Evolutionary conservation across 2,113 vertebrate species (phyloP).

Genomic region (Ptilorrhoa leucosticta): DNA sequence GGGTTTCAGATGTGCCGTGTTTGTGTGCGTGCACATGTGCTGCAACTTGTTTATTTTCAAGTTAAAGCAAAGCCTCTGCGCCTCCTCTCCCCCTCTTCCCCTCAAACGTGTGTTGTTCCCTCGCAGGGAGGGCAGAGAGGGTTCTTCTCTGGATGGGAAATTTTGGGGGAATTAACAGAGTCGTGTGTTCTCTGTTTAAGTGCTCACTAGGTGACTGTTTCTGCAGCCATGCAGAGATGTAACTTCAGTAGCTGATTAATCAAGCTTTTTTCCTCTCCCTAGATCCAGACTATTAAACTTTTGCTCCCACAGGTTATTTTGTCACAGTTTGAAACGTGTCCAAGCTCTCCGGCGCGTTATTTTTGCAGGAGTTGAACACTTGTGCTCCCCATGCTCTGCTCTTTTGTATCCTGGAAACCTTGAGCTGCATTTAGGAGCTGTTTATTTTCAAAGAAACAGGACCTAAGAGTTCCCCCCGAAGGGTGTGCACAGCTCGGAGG

Average conservation of each 20-base stretch:
- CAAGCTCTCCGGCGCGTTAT: background rate
- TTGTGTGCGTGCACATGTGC: slow-evolving; percentile 56
- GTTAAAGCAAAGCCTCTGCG: slow-evolving; percentile 23
- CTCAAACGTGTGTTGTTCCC: background rate
- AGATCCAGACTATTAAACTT: slow-evolving; percentile 37
- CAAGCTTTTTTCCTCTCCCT: slow-evolving; percentile 9
- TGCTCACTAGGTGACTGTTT: background rate
- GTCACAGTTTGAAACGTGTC: slow-evolving; percentile 1
- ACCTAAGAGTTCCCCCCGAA: background rate
- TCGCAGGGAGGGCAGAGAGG: background rate
- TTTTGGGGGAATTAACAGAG: background rate
- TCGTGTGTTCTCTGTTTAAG: background rate
- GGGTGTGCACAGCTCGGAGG: background rate
- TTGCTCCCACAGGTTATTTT: slow-evolving; percentile 55
- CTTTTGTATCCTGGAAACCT: background rate
- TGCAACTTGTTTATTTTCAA: slow-evolving; percentile 59
- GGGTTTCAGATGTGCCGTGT: slow-evolving; percentile 47
- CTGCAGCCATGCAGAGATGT: background rate
- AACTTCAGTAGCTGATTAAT: slow-evolving; percentile 34
- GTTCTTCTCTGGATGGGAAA: background rate
- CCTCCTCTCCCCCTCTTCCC: background rate
- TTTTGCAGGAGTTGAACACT: slow-evolving; percentile 23
- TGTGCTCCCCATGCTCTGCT: background rate
- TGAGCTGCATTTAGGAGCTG: background rate
- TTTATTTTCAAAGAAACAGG: background rate